Base-by-base conservation (phyloP, 2,888 invertebrate genomes). In the Drosophila flavopinicola region DNA sequence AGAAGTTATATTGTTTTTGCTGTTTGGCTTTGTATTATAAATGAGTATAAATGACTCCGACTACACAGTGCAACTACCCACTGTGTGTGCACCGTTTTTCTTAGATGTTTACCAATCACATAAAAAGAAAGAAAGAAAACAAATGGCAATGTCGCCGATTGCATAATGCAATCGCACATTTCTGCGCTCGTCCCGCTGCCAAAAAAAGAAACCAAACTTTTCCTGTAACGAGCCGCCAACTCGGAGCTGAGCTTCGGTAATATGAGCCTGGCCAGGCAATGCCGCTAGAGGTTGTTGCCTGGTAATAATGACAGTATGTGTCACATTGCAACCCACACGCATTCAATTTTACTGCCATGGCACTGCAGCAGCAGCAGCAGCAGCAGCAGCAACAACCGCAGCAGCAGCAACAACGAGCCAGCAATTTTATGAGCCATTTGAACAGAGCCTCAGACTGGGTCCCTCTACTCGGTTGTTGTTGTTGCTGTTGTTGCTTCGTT, bases 221-320 rank as follows among this genome's bases (percentile, higher is more conserved):
- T 84, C 78, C 78, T 75, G 71, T 84, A 83, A 83, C 83, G 75
- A 83, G 82, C 84, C 75, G 76, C 72, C 85, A 82, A 75, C 83
- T 72, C 63, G 67, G 67, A 51, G 53, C 57, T 64, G 71, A 64
- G 75, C 75, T 75, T 45, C 38, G 56, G 83, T 83, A 83, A 83
- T 80, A 71, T 70, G 83, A 83, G 85, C 71, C 74, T 66, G 78
- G 78, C 32, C 69, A 57, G 73, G 41, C 42, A 29, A 39, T 24
- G 65, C 71, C 78, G 78, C 66, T 73, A 63, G 85, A 77, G 87
- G 78, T 73, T 84, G 86, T 72, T 83, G 75, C 75, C 70, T 86
- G 85, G 86, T 87, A 87, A 88, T 89, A 89, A 87, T 89, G 89
- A 83, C 88, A 89, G 85, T 80, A 88, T 89, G 83, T 89, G 90